Evolutionary conservation across 2,888 invertebrate species (phyloP), one percentile per base, ranked within the genome.

Genomic region (Synanthedon tipuliformis): DNA sequence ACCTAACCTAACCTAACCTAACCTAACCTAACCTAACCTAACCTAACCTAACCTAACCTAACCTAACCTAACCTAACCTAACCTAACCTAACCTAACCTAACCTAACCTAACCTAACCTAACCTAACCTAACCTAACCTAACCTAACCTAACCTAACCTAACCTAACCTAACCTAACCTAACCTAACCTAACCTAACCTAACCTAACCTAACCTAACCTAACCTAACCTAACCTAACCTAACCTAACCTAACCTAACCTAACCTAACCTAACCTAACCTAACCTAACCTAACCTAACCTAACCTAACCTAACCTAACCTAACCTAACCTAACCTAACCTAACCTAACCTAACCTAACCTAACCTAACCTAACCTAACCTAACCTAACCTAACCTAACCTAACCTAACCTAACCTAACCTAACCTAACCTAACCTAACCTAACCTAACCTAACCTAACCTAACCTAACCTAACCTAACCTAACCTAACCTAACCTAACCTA

Each of bases 121-220:
- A 57, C 54, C 55, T 55, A 53, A 55, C 55, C 55, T 55, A 55
- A 57, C 57, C 56, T 57, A 57, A 54, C 55, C 55, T 53, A 53
- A 53, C 52, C 55, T 53, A 55, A 55, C 55, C 55, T 55, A 55
- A 55, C 53, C 53, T 53, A 53, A 53, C 53, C 45, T 50, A 53
- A 41, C 45, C 41, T 50, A 50, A 23, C 23, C 53, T 49, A 49
- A 41, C 51, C 50, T 48, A 53, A 53, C 52, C 52, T 48, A 48
- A 8, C 48, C 40, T 18, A 53, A 53, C 53, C 53, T 50, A 50
- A 50, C 53, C 53, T 50, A 53, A 53, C 53, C 50, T 41, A 41
- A 53, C 53, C 48, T 23, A 51, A 48, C 45, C 40, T 48, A 50
- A 50, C 50, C 50, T 50, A 50, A 50, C 50, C 50, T 50, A 50